A percentile compares a stretch with the other conserved stretches of the same genome.
These are phyloP conservation scores for Platalea minor DNA, from an alignment of 2,797 vertebrate genomes.

Conservation along the genomic window DNA sequence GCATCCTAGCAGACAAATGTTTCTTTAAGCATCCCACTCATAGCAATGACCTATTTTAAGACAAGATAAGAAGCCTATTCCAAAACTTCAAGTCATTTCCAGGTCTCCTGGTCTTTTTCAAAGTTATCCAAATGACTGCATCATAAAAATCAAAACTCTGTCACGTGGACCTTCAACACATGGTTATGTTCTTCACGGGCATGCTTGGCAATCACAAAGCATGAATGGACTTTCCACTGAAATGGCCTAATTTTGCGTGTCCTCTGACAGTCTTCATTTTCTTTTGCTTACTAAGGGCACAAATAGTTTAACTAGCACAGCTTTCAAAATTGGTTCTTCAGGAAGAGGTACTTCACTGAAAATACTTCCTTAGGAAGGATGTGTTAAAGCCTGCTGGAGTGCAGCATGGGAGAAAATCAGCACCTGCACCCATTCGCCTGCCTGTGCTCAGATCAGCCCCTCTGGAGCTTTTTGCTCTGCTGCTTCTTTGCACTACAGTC, in stretches of 20 bases:
- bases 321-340: background rate
- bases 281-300: background rate
- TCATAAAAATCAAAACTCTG: background rate
- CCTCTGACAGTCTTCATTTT: background rate
- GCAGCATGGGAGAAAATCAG: background rate
- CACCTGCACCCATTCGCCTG: background rate
- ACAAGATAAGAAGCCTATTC: background rate
- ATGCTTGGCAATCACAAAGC: background rate
- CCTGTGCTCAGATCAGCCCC: background rate
- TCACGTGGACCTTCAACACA: background rate
- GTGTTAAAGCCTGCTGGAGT: background rate
- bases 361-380: background rate
- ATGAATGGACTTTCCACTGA: background rate
- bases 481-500: background rate
- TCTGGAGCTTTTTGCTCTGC: background rate
- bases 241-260: background rate
- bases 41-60: background rate
- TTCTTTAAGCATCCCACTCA: background rate
- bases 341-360: background rate
- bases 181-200: background rate
- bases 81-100: background rate
- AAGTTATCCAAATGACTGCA: background rate
- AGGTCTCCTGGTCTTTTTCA: background rate
- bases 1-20: background rate
- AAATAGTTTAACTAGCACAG: background rate